Evolutionary conservation across 1,140 invertebrate genomes (phyloP).

Genomic region (Drosophila pseudoananassae): DNA sequence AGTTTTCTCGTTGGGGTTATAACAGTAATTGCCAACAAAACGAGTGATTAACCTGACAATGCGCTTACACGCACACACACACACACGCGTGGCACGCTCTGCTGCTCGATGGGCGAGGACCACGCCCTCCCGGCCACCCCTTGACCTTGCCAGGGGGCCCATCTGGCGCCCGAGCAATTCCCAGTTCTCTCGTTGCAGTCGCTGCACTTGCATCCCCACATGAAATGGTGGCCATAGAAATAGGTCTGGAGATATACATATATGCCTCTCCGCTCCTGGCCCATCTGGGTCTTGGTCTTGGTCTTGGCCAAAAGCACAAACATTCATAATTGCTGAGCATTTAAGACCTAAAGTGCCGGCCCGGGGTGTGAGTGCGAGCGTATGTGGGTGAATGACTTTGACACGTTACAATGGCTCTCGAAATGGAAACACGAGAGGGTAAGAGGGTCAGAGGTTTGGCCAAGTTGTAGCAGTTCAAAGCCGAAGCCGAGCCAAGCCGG

Average conservation of each 20-base stretch:
- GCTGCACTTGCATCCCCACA: conserved; percentile 17
- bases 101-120: too few relatives aligned
- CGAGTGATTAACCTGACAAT: conserved; percentile 78
- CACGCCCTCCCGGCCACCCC: conserved; percentile 6
- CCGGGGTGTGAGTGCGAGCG: background rate
- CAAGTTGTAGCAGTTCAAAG: conserved; percentile 20
- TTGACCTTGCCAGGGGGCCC: conserved; percentile 55
- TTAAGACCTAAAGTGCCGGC: background rate
- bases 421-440: background rate
- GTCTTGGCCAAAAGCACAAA: too few relatives aligned
- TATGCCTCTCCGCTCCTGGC: too few relatives aligned
- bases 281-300: too few relatives aligned
- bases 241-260: background rate
- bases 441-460: background rate
- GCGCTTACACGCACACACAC: conserved; percentile 29
- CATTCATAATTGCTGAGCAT: background rate
- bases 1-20: conserved; percentile 59
- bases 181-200: conserved; percentile 1
- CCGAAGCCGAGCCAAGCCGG: conserved; percentile 13
- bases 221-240: background rate
- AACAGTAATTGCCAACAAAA: conserved; percentile 78
- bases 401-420: conserved; percentile 25
- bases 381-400: conserved; percentile 24
- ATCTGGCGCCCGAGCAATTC: background rate
- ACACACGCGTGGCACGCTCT: conserved; percentile 13